Conservation (phyloP, 1,140 invertebrate species). For the Meloidogyne chitwoodi region DNA sequence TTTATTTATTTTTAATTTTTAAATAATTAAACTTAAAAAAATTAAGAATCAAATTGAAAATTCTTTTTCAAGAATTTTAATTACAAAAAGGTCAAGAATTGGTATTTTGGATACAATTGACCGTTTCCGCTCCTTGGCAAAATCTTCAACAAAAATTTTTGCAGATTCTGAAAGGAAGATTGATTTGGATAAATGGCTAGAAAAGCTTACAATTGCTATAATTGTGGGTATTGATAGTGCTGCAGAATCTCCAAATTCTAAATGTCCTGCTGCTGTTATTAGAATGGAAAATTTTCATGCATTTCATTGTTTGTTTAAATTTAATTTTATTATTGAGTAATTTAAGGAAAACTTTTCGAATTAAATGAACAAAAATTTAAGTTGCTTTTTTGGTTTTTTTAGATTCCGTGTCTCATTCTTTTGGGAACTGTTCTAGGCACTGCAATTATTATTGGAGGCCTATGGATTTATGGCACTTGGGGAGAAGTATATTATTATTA, state of each 20-base stretch:
- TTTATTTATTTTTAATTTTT: slow-evolving; percentile 40
- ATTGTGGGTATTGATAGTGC: slow-evolving; percentile 77
- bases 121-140: slow-evolving; percentile 30
- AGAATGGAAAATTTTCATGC: slow-evolving; percentile 88
- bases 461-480: slow-evolving; percentile 86
- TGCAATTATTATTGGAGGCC: slow-evolving; percentile 78
- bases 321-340: not conserved
- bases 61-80: slow-evolving; percentile 6
- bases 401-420: slow-evolving; percentile 71
- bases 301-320: slow-evolving; percentile 68
- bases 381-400: no score
- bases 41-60: slow-evolving; percentile 30
- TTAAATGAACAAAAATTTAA: not conserved
- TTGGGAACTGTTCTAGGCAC: slow-evolving; percentile 77
- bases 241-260: slow-evolving; percentile 81
- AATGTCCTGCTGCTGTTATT: slow-evolving; percentile 85
- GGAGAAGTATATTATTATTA: slow-evolving; percentile 61
- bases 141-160: slow-evolving; percentile 62
- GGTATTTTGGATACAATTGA: slow-evolving; percentile 40
- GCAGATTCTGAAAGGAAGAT: slow-evolving; percentile 78
- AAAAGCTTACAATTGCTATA: slow-evolving; percentile 76
- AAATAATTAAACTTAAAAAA: slow-evolving; percentile 9
- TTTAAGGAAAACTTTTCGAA: not conserved
- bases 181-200: slow-evolving; percentile 94
- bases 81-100: slow-evolving; percentile 37